phyloP scores from a whole-genome alignment of 2,113 vertebrate genomes.

The Rhynchomys soricoides region DNA sequence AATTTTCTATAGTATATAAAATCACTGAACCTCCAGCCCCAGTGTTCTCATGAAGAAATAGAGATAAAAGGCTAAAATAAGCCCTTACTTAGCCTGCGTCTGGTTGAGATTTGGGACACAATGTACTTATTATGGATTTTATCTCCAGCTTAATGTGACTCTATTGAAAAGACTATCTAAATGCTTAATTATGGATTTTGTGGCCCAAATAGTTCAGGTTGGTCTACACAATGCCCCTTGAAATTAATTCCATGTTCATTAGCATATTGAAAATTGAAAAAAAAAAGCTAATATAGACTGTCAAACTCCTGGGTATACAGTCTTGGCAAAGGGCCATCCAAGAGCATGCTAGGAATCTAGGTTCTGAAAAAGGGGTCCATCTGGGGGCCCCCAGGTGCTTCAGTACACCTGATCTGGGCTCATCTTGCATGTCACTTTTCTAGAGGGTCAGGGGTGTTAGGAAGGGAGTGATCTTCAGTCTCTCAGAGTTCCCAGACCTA shows the following conservation, averaged over 20 bases:
- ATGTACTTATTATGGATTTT: background rate
- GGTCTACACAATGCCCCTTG: background rate
- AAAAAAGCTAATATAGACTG: background rate
- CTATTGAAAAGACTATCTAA: background rate
- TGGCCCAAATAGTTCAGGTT: constrained; percentile 35
- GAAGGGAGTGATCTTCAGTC: background rate
- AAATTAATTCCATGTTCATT: constrained; percentile 34
- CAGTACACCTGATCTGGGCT: background rate
- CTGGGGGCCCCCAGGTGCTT: background rate
- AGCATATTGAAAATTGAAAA: background rate
- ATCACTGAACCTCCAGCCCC: background rate
- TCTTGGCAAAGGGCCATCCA: background rate
- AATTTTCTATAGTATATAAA: constrained; percentile 23
- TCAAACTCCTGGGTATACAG: background rate
- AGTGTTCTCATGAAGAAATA: constrained; percentile 21
- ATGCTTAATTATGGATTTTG: constrained; percentile 3
- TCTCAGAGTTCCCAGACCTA: background rate
- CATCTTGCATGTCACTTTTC: background rate
- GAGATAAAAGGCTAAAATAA: constrained; percentile 34
- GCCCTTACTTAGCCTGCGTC: constrained; percentile 17
- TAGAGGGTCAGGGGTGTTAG: background rate
- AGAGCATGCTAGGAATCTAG: background rate
- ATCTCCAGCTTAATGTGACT: constrained; percentile 20
- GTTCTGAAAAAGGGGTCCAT: background rate
- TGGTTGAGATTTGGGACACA: constrained; percentile 28